Evolutionary conservation across 2,797 vertebrate genomes (phyloP).

Genomic region (Linurgus olivaceus): DNA sequence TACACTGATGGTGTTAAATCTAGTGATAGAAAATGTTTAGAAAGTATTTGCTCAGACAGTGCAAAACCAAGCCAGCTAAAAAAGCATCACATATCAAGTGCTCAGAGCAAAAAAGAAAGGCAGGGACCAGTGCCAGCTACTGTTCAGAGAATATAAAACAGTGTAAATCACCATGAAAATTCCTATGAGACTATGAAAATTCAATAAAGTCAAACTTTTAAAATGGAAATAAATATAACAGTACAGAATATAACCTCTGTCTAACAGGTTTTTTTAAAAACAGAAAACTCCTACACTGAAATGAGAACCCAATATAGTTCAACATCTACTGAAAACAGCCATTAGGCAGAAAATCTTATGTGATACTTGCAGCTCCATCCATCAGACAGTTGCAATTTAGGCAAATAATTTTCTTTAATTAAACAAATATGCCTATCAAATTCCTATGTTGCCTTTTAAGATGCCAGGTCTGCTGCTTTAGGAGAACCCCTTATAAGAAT

Average conservation of each 20-base stretch:
- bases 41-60: neutral
- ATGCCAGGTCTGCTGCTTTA: neutral
- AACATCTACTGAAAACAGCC: neutral
- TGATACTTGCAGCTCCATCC: neutral
- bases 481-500: neutral
- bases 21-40: neutral
- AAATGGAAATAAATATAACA: neutral
- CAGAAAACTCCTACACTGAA: neutral
- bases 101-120: neutral
- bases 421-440: neutral
- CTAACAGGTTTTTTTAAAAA: neutral
- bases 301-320: neutral
- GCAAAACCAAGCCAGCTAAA: neutral
- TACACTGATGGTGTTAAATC: neutral
- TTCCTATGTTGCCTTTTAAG: neutral
- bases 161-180: neutral
- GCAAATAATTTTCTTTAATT: neutral
- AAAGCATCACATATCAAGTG: neutral
- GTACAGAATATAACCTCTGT: neutral
- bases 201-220: neutral
- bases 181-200: neutral
- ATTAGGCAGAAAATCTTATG: neutral
- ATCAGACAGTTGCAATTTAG: neutral
- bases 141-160: neutral
- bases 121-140: neutral